Percentiles rank a stretch among this genome's conserved stretches.
These are phyloP conservation scores for Leptopilina boulardi DNA, from an alignment of 1,140 invertebrate genomes.

Conservation along the genomic window DNA sequence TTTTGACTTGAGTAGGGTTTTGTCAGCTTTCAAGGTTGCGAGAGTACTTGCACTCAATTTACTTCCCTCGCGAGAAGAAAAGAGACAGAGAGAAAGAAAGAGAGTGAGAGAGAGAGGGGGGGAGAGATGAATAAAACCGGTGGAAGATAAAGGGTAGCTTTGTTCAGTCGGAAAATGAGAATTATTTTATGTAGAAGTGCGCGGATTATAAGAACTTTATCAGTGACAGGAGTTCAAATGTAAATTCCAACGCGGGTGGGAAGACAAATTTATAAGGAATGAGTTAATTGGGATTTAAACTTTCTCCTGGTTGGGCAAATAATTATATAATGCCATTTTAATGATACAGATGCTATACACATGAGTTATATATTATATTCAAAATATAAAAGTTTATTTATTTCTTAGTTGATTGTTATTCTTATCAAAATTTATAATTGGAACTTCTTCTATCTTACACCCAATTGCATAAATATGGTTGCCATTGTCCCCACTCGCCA, in stretches of 20 bases:
- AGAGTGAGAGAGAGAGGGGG: too few species aligned
- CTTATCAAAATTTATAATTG: too few species aligned
- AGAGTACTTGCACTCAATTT: slow-evolving; percentile 4
- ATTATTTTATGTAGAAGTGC: neutral
- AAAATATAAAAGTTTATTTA: too few species aligned
- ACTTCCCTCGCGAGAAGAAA: neutral
- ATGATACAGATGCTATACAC: too few species aligned
- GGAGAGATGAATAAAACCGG: neutral
- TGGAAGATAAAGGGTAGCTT: neutral
- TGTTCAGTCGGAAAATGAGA: slow-evolving; percentile 6
- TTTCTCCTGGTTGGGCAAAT: neutral
- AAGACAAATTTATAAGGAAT: neutral
- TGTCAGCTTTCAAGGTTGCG: slow-evolving; percentile 16
- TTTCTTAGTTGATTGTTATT: too few species aligned
- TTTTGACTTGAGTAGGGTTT: slow-evolving; percentile 21
- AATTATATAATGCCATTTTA: too few species aligned
- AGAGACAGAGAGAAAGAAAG: neutral
- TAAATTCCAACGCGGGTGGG: neutral
- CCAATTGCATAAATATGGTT: too few species aligned
- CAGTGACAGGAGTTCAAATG: neutral
- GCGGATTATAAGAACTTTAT: neutral
- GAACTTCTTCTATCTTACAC: too few species aligned
- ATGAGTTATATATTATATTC: too few species aligned
- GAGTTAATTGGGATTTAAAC: neutral
- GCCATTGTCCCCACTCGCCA: too few species aligned